phyloP scores from a whole-genome alignment of 2,888 invertebrate genomes.

The Euclidia mi region DNA sequence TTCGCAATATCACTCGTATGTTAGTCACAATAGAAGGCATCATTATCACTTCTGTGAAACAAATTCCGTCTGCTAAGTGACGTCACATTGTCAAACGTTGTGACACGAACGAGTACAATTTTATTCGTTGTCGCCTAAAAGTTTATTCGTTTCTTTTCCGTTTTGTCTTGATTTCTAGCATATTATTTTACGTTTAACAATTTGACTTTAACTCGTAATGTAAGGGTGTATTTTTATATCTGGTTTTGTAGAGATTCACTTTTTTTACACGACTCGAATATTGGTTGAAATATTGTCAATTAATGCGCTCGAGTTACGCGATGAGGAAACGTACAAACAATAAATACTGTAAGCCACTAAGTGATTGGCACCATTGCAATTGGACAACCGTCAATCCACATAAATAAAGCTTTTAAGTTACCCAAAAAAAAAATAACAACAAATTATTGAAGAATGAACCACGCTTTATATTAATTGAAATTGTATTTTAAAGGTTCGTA shows the following conservation, averaged over 20 bases:
- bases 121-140: conserved; percentile 42
- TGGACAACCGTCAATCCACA: too few species aligned
- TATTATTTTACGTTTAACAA: conserved; percentile 34
- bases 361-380: too few species aligned
- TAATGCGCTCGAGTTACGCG: too few species aligned
- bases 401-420: too few species aligned
- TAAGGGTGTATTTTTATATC: conserved; percentile 7
- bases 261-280: too few species aligned
- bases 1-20: too few species aligned
- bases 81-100: conserved; percentile 39
- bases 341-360: too few species aligned
- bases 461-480: neutral
- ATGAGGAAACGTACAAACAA: too few species aligned
- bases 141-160: conserved; percentile 29
- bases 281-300: too few species aligned
- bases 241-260: neutral
- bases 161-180: conserved; percentile 11
- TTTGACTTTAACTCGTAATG: conserved; percentile 19
- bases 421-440: too few species aligned
- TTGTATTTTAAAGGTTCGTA: too few species aligned
- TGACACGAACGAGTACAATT: conserved; percentile 43
- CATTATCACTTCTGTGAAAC: conserved; percentile 24
- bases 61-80: conserved; percentile 32
- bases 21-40: conserved; percentile 8
- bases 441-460: too few species aligned